These are phyloP conservation scores for Sogatella furcifera DNA, from an alignment of 1,140 invertebrate species.

Conservation along the genomic window DNA sequence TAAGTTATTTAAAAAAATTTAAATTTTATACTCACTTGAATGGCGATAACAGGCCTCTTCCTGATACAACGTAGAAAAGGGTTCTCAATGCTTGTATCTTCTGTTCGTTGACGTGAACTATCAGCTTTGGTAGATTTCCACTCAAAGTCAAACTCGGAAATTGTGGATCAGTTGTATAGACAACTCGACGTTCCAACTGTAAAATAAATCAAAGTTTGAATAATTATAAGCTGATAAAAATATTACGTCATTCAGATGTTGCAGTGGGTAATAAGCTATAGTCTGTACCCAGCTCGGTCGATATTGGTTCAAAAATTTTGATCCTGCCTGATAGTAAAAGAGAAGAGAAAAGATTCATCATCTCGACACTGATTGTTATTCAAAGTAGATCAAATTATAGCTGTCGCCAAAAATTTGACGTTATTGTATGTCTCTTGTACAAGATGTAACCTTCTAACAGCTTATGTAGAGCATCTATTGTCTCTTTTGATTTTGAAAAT, in stretches of 20 bases:
- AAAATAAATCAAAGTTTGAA: slow-evolving; percentile 1
- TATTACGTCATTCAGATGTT: no score
- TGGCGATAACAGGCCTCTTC: slow-evolving; percentile 36
- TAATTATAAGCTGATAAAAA: not conserved
- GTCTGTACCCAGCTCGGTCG: no score
- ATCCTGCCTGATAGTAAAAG: not conserved
- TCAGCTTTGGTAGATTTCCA: slow-evolving; percentile 74
- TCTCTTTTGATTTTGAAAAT: no score
- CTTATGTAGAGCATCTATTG: no score
- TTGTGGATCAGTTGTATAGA: slow-evolving; percentile 71
- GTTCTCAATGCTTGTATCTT: slow-evolving; percentile 58
- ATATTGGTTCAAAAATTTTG: no score
- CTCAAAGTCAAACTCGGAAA: slow-evolving; percentile 73
- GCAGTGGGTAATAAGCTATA: not conserved
- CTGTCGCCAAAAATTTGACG: no score
- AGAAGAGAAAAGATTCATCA: not conserved
- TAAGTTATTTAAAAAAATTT: no score
- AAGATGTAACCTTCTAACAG: no score
- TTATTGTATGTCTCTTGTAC: no score
- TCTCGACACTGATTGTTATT: no score
- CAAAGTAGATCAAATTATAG: no score
- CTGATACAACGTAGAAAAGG: slow-evolving; percentile 35
- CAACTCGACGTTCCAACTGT: slow-evolving; percentile 63
- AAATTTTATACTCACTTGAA: slow-evolving; percentile 24
- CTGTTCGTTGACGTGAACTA: slow-evolving; percentile 81